Conservation (phyloP, 2,797 vertebrate genomes). For the Silurus lanzhouensis region DNA sequence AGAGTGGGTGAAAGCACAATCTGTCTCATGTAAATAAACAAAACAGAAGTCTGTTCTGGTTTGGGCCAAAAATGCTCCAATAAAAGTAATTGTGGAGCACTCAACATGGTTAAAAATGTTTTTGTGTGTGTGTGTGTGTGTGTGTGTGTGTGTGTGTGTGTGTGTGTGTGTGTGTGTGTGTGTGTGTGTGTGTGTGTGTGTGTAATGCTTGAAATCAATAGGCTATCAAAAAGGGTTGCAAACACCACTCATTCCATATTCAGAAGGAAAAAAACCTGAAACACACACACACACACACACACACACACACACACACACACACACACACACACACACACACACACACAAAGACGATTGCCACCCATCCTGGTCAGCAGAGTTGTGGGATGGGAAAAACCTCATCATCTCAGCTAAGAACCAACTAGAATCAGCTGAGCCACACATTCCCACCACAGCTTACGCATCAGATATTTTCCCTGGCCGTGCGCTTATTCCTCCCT, state of each 20-base stretch:
- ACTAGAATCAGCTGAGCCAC: conserved; percentile 41
- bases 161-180: no score
- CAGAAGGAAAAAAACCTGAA: no score
- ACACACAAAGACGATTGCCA: neutral
- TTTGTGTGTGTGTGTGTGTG: neutral
- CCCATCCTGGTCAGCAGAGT: neutral
- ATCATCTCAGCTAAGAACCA: neutral
- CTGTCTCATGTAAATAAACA: neutral
- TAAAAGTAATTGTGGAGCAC: neutral
- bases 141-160: no score
- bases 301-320: no score
- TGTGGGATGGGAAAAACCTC: neutral
- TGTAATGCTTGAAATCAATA: conserved; percentile 29
- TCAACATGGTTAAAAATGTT: conserved; percentile 19
- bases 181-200: neutral
- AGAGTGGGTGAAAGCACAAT: neutral
- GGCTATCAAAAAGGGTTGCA: conserved; percentile 6
- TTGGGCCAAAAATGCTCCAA: conserved; percentile 1
- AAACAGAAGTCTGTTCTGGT: neutral
- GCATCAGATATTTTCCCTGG: conserved; percentile 27
- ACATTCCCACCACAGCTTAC: conserved; percentile 31
- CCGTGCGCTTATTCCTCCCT: conserved; percentile 8
- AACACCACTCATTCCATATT: conserved; percentile 25
- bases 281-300: no score
- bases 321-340: no score